These are phyloP conservation scores for Dasyprocta punctata DNA, from an alignment of 2,113 vertebrate genomes.

Conservation along the genomic window DNA sequence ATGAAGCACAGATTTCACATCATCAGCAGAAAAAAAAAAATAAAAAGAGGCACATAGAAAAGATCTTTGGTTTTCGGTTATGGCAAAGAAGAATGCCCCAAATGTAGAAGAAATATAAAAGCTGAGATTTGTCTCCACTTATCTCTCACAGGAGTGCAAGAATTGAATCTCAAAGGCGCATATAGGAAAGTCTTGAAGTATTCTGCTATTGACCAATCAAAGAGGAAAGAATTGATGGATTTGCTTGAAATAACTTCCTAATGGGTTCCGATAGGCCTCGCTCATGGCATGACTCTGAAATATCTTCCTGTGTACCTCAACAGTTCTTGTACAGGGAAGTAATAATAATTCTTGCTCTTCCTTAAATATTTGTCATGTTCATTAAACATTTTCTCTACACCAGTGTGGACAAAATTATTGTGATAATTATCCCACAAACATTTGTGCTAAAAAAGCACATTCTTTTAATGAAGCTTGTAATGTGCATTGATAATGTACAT, in stretches of 20 bases:
- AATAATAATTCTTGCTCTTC: background rate
- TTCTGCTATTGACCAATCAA: background rate
- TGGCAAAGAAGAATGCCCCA: background rate
- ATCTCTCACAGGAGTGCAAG: background rate
- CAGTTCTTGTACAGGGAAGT: background rate
- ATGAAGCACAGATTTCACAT: background rate
- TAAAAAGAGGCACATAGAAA: background rate
- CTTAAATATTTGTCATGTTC: background rate
- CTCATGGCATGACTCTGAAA: background rate
- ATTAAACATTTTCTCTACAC: background rate
- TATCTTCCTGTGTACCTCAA: no score
- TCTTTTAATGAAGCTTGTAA: background rate
- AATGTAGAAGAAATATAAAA: background rate
- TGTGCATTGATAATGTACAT: background rate
- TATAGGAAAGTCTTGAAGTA: background rate
- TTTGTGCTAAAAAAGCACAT: background rate
- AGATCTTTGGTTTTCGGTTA: background rate
- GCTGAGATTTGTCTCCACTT: background rate
- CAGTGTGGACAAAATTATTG: background rate
- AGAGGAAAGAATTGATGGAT: background rate
- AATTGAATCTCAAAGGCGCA: background rate
- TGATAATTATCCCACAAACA: background rate
- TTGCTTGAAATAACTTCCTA: background rate
- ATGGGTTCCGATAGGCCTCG: background rate
- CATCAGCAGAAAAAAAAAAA: conserved; percentile 25